Evolutionary conservation across 2,113 vertebrate genomes (phyloP).

Genomic region (Accipiter cooperii): DNA sequence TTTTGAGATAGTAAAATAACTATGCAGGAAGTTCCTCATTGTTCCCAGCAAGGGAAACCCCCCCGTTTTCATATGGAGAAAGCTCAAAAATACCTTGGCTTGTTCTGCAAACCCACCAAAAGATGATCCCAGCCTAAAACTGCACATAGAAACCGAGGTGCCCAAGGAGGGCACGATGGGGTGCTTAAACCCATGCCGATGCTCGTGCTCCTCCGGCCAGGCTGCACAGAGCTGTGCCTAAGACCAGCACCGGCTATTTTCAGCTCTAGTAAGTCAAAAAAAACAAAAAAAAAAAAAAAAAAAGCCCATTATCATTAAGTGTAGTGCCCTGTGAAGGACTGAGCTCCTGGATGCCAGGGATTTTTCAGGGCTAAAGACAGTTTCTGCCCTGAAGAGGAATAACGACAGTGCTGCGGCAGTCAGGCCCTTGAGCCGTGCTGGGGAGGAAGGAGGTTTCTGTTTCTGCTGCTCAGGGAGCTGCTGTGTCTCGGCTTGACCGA

Average conservation of each 20-base stretch:
- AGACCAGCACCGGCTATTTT: neutral
- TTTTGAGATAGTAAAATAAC: slow-evolving; percentile 5
- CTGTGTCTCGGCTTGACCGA: neutral
- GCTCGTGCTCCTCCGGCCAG: neutral
- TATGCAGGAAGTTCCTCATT: slow-evolving; percentile 25
- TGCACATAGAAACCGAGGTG: neutral
- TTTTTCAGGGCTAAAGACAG: neutral
- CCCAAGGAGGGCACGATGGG: accelerated
- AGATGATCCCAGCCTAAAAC: neutral
- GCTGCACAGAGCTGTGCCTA: neutral
- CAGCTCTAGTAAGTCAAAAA: neutral
- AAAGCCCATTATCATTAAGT: neutral
- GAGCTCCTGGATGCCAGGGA: neutral
- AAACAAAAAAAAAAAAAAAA: neutral
- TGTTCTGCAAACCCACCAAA: neutral
- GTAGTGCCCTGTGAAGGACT: neutral
- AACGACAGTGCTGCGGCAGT: accelerated
- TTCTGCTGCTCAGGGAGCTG: neutral
- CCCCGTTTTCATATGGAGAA: neutral
- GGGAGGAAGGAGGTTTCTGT: neutral
- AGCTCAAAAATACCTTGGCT: neutral
- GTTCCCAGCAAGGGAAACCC: neutral
- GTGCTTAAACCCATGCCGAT: neutral
- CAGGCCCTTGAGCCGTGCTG: neutral
- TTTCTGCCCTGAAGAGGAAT: neutral